These are phyloP conservation scores for Clusia tigrina DNA, from an alignment of 2,888 invertebrate genomes.

Conservation along the genomic window DNA sequence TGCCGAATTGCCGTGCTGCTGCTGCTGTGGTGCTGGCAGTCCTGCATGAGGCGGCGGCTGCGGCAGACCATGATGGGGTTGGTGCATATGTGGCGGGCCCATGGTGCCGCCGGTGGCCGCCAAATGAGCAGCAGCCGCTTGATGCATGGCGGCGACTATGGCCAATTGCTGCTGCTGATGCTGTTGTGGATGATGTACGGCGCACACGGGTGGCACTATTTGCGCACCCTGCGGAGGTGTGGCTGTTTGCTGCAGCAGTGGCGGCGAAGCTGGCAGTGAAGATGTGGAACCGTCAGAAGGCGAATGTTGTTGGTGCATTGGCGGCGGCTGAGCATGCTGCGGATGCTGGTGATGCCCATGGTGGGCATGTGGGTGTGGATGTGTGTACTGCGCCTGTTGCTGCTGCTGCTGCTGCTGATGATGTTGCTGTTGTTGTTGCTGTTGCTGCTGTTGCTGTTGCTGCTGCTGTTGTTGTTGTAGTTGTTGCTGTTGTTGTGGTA, in stretches of 20 bases:
- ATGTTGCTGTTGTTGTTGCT: conserved; percentile 30
- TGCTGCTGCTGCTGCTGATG: conserved; percentile 37
- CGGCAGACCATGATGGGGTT: conserved; percentile 40
- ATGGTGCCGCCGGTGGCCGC: conserved; percentile 34
- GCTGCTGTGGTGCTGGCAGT: conserved; percentile 29
- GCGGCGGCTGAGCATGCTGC: conserved; percentile 35
- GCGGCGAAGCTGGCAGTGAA: conserved; percentile 59
- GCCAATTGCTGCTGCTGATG: conserved; percentile 61
- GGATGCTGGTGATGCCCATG: conserved; percentile 33
- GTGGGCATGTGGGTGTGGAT: conserved; percentile 31
- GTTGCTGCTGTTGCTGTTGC: conserved; percentile 27
- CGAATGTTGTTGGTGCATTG: conserved; percentile 49
- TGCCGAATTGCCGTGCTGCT: conserved; percentile 29
- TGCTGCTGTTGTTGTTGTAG: conserved; percentile 30
- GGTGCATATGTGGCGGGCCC: conserved; percentile 40
- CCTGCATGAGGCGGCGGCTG: conserved; percentile 23
- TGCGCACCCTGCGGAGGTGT: conserved; percentile 58
- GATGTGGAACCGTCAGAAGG: conserved; percentile 55
- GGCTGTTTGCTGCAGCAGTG: conserved; percentile 56
- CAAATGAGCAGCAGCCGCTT: conserved; percentile 42
- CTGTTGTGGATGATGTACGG: conserved; percentile 51
- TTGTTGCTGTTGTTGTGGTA: conserved; percentile 40
- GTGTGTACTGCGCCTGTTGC: too few species aligned
- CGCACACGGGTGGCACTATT: conserved; percentile 59
- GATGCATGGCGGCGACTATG: conserved; percentile 60